A percentile compares a stretch with the other conserved stretches of the same genome.
phyloP scores from a whole-genome alignment of 2,113 vertebrate species.

The Brachionichthys hirsutus region DNA sequence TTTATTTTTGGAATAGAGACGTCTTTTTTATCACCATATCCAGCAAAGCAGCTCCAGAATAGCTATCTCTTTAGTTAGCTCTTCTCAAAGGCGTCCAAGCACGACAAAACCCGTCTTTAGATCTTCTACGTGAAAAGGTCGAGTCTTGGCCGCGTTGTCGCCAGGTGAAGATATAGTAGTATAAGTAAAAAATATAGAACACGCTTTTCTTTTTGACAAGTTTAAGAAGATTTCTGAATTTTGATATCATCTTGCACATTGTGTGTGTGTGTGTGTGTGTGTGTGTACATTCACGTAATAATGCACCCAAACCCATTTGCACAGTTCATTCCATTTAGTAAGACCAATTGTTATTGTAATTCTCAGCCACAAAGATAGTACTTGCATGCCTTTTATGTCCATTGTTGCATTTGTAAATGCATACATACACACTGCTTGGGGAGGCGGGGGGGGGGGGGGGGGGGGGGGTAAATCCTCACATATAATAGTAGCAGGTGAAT shows the following conservation, averaged over 20 bases:
- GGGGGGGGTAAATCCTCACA: conserved; percentile 62
- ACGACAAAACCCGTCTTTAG: background rate
- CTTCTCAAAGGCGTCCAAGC: background rate
- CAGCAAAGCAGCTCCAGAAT: no score
- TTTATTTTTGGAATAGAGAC: no score
- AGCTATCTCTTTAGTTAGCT: background rate
- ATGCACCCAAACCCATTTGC: conserved; percentile 46
- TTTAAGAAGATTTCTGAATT: no score
- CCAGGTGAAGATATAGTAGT: no score
- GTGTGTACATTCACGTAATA: background rate
- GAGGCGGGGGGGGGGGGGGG: conserved; percentile 37
- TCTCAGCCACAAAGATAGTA: conserved; percentile 51
- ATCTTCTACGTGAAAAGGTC: background rate
- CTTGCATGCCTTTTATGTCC: conserved; percentile 57
- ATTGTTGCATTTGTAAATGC: conserved; percentile 65
- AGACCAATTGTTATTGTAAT: conserved; percentile 63
- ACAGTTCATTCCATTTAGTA: conserved; percentile 59
- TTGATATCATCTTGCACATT: background rate
- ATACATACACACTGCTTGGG: conserved; percentile 43
- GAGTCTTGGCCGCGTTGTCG: no score
- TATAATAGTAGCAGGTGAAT: conserved; percentile 69
- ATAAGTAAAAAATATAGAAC: no score
- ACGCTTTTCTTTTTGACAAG: no score
- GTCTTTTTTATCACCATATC: no score
- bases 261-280: conserved; percentile 8